Percentiles rank a stretch among this genome's conserved stretches.
phyloP scores from a whole-genome alignment of 1,140 invertebrate genomes.

The Eumeta japonica region DNA sequence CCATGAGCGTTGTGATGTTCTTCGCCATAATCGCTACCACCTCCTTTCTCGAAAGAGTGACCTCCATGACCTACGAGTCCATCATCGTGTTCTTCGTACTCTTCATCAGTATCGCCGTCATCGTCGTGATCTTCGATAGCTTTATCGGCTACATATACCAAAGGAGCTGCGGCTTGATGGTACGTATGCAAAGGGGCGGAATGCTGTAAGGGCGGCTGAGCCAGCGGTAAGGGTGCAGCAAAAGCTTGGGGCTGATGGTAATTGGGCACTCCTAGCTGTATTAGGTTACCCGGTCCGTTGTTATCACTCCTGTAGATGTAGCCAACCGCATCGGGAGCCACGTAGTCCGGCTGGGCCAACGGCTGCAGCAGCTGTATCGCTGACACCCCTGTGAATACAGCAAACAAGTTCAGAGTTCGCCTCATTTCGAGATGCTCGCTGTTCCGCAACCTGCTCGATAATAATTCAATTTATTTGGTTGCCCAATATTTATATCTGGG shows the following conservation, averaged over 20 bases:
- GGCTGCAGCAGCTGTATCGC: slow-evolving; percentile 24
- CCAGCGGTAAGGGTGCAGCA: slow-evolving; percentile 23
- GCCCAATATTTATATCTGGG: slow-evolving; percentile 51
- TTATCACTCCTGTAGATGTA: slow-evolving; percentile 58
- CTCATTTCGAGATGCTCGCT: slow-evolving; percentile 30
- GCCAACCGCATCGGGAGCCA: slow-evolving; percentile 39
- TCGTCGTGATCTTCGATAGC: slow-evolving; percentile 39
- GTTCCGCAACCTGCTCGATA: slow-evolving; percentile 27
- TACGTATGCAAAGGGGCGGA: too few relatives aligned
- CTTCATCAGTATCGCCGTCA: slow-evolving; percentile 11
- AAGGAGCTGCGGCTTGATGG: slow-evolving; percentile 30
- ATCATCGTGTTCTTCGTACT: slow-evolving; percentile 26
- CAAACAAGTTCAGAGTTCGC: slow-evolving; percentile 13
- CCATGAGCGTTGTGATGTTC: slow-evolving; percentile 44
- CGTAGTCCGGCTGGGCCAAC: slow-evolving; percentile 28
- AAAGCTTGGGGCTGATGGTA: slow-evolving; percentile 32
- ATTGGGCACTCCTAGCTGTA: slow-evolving; percentile 42
- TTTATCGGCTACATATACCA: slow-evolving; percentile 38
- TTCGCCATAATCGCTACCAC: slow-evolving; percentile 38
- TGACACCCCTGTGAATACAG: slow-evolving; percentile 22
- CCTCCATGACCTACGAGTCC: slow-evolving; percentile 18
- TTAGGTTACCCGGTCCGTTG: slow-evolving; percentile 45
- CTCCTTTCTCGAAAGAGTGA: slow-evolving; percentile 27
- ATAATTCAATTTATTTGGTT: slow-evolving; percentile 43
- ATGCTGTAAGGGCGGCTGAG: slow-evolving; percentile 8